phyloP scores from a whole-genome alignment of 2,888 invertebrate genomes.

The Acleris sparsana region DNA sequence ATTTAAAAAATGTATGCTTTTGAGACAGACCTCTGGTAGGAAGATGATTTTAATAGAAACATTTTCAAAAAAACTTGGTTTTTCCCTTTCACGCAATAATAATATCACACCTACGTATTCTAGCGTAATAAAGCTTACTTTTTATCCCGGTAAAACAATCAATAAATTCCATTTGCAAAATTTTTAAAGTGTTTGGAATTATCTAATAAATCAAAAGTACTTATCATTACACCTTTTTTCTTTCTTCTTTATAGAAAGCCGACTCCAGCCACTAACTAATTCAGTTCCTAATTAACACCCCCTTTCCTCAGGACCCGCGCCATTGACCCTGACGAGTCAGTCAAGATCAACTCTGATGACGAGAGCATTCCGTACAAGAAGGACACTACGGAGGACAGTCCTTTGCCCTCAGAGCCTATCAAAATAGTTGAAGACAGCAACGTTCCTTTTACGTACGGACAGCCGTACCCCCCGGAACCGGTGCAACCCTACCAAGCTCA shows the following conservation, averaged over 20 bases:
- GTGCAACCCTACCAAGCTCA: constrained; percentile 33
- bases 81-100: too few species aligned
- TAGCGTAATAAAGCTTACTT: too few species aligned
- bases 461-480: constrained; percentile 41
- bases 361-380: constrained; percentile 80
- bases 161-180: too few species aligned
- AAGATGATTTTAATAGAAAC: too few species aligned
- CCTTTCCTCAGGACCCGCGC: constrained; percentile 55
- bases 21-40: too few species aligned
- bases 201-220: background rate
- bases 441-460: constrained; percentile 54
- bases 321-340: constrained; percentile 73
- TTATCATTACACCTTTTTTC: background rate
- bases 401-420: constrained; percentile 66
- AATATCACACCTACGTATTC: too few species aligned
- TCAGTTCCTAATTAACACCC: constrained; percentile 30
- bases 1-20: too few species aligned
- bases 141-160: too few species aligned
- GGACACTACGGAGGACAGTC: constrained; percentile 67
- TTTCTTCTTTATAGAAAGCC: constrained; percentile 18
- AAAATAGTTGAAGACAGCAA: constrained; percentile 55
- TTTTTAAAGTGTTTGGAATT: too few species aligned
- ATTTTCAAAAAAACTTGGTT: too few species aligned
- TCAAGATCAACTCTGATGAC: constrained; percentile 74
- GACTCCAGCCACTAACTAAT: constrained; percentile 21